phyloP scores from a whole-genome alignment of 2,113 vertebrate species.

The Silurus asotus region DNA sequence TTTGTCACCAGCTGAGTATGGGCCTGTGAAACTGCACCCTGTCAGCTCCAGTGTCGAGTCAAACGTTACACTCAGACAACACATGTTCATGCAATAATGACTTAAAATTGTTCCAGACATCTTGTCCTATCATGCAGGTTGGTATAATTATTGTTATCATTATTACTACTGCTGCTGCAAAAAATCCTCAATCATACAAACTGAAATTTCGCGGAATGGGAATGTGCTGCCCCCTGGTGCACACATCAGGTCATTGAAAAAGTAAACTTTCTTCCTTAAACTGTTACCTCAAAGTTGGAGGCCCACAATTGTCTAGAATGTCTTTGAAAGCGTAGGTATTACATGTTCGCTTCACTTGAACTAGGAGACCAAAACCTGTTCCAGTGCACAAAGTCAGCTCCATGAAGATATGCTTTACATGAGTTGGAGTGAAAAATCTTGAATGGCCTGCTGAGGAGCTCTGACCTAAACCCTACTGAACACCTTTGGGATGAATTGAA shows the following conservation, averaged over 20 bases:
- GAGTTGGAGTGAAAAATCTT: no score
- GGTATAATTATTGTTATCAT: neutral
- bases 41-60: conserved; percentile 20
- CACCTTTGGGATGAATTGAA: no score
- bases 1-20: neutral
- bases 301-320: no score
- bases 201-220: neutral
- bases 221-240: conserved; percentile 69
- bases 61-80: conserved; percentile 3
- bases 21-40: conserved; percentile 28
- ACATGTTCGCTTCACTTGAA: no score
- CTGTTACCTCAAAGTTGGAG: no score
- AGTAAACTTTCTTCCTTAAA: neutral
- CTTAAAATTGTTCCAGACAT: neutral
- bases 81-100: neutral
- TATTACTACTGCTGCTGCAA: neutral
- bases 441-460: no score
- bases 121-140: neutral
- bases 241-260: neutral
- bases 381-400: no score
- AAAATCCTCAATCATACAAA: neutral
- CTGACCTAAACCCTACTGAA: no score
- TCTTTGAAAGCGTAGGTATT: no score
- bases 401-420: no score
- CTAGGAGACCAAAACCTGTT: no score